phyloP scores from a whole-genome alignment of 2,888 invertebrate species.

The Caenorhabditis sinica region DNA sequence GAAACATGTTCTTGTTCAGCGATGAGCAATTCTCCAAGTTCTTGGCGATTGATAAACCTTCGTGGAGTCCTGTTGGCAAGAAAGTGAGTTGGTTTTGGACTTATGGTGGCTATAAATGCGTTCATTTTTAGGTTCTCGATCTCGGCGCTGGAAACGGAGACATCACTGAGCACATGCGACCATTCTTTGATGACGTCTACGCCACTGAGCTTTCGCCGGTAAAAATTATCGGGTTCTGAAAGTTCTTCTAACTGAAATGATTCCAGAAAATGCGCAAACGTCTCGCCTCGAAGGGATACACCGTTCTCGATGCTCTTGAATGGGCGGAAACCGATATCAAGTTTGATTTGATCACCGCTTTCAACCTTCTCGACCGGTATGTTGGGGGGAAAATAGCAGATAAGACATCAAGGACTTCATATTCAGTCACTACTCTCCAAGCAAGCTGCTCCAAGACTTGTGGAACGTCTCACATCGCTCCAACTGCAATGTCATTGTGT shows the following conservation, averaged over 20 bases:
- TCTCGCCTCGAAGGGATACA: slow-evolving; percentile 89
- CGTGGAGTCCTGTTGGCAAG: slow-evolving; percentile 63
- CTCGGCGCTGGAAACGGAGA: slow-evolving; percentile 97
- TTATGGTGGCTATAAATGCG: neutral
- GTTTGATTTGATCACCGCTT: slow-evolving; percentile 90
- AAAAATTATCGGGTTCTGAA: neutral
- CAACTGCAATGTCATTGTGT: slow-evolving; percentile 87
- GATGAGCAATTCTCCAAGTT: slow-evolving; percentile 89
- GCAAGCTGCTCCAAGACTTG: slow-evolving; percentile 89
- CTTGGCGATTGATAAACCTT: slow-evolving; percentile 84
- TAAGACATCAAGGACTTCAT: neutral
- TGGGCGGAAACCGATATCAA: slow-evolving; percentile 73
- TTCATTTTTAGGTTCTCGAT: slow-evolving; percentile 87
- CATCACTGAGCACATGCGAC: slow-evolving; percentile 91
- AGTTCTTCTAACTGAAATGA: neutral
- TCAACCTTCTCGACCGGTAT: slow-evolving; percentile 93
- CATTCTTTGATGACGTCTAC: slow-evolving; percentile 88
- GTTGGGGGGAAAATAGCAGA: too few relatives aligned
- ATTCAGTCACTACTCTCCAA: slow-evolving; percentile 89
- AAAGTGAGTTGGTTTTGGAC: slow-evolving; percentile 39
- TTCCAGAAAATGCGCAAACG: slow-evolving; percentile 89
- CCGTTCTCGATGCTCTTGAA: slow-evolving; percentile 86
- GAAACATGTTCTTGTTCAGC: slow-evolving; percentile 97
- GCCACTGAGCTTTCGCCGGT: slow-evolving; percentile 93
- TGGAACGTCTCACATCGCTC: slow-evolving; percentile 88